These are phyloP conservation scores for Psephotus haematonotus DNA, from an alignment of 2,113 vertebrate species.

Conservation along the genomic window DNA sequence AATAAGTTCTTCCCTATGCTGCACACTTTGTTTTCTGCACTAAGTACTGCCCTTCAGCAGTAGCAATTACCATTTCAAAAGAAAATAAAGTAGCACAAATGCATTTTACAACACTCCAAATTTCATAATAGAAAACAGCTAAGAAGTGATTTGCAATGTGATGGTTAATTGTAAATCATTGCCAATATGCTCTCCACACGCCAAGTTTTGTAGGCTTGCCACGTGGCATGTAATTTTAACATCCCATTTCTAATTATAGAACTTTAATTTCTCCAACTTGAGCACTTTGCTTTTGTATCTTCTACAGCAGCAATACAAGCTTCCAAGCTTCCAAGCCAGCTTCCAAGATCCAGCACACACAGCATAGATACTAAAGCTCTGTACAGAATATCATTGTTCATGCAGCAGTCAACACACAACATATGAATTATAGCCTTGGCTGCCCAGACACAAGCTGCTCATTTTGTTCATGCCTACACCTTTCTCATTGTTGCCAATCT, in stretches of 20 bases:
- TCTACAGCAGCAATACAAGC: not conserved
- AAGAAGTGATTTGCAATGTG: slow-evolving; percentile 36
- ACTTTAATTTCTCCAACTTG: slow-evolving; percentile 2
- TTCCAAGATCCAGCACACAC: not conserved
- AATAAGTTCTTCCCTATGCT: slow-evolving; percentile 41
- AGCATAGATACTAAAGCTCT: not conserved
- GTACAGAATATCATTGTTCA: not conserved
- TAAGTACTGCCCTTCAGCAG: slow-evolving; percentile 60
- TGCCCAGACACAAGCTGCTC: not conserved
- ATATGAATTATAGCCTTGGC: not conserved
- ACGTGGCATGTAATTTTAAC: slow-evolving; percentile 8
- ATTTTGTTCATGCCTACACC: not conserved
- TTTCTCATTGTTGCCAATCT: not conserved
- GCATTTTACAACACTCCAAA: slow-evolving; percentile 45
- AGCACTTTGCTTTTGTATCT: not conserved
- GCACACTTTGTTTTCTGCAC: slow-evolving; percentile 59
- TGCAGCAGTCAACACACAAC: not conserved
- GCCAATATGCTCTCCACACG: not conserved
- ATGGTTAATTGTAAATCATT: slow-evolving; percentile 50
- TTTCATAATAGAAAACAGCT: slow-evolving; percentile 45
- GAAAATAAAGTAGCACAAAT: slow-evolving; percentile 57
- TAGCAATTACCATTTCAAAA: slow-evolving; percentile 68
- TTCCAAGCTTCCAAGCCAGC: not conserved
- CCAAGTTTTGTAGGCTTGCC: not conserved
- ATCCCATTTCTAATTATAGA: slow-evolving; percentile 15